A percentile compares a stretch with the other conserved stretches of the same genome.
These are phyloP conservation scores for Eleutherodactylus coqui DNA, from an alignment of 2,797 vertebrate genomes.

Conservation along the genomic window DNA sequence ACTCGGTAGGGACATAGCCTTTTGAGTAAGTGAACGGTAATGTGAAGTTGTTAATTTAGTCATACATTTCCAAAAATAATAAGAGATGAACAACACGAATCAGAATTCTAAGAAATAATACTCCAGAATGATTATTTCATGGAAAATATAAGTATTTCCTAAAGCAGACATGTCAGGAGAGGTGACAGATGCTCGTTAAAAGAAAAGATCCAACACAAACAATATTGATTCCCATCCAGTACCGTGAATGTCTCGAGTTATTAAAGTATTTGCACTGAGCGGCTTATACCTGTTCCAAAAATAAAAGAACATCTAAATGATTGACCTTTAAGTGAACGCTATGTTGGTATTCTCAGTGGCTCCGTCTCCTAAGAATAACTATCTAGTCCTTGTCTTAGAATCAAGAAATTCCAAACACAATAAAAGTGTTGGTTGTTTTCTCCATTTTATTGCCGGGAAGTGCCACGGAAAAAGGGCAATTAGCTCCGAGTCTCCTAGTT, in stretches of 20 bases:
- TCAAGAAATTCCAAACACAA: background rate
- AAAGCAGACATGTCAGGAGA: too few relatives aligned
- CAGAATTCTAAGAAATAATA: too few relatives aligned
- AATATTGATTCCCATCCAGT: background rate
- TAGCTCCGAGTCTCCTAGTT: background rate
- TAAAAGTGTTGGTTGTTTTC: background rate
- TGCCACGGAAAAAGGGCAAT: slow-evolving; percentile 12
- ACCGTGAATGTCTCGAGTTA: slow-evolving; percentile 20
- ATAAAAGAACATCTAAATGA: background rate
- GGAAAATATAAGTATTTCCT: too few relatives aligned
- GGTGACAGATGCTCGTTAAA: background rate
- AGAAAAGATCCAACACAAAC: background rate
- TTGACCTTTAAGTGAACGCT: slow-evolving; percentile 11
- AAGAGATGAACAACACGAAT: too few relatives aligned
- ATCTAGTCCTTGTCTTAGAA: background rate
- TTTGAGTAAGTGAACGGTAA: too few relatives aligned
- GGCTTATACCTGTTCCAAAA: background rate
- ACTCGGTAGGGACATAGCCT: too few relatives aligned
- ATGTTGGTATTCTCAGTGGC: background rate
- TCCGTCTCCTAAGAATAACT: background rate
- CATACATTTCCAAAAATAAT: too few relatives aligned
- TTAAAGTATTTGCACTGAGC: background rate
- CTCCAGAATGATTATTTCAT: too few relatives aligned
- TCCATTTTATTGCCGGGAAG: background rate
- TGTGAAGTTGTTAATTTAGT: too few relatives aligned